Evolutionary conservation across 2,113 vertebrate species (phyloP).

Genomic region (Gasterosteus aculeatus): DNA sequence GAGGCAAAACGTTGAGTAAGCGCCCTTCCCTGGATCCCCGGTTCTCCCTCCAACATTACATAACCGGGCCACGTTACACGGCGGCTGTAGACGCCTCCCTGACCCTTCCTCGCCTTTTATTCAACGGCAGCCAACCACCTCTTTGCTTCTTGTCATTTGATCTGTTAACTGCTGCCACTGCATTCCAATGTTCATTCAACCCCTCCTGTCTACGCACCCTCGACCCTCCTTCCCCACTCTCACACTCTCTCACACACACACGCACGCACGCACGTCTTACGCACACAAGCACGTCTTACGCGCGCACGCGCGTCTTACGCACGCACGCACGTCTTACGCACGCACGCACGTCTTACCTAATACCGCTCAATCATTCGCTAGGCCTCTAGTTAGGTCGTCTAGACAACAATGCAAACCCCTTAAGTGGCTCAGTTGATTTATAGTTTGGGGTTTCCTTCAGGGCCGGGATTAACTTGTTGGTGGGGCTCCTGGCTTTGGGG

Average conservation of each 20-base stretch:
- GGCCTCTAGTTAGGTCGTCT: constrained; percentile 40
- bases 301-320: no score
- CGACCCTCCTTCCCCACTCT: neutral
- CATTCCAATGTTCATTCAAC: constrained; percentile 79
- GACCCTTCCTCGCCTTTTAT: constrained; percentile 51
- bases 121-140: constrained; percentile 60
- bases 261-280: constrained; percentile 35
- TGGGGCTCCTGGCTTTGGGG: no score
- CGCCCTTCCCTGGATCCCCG: constrained; percentile 12
- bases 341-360: constrained; percentile 37
- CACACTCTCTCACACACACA: neutral
- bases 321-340: constrained; percentile 33
- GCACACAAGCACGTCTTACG: constrained; percentile 35
- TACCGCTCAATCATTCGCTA: constrained; percentile 23
- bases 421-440: constrained; percentile 27
- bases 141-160: constrained; percentile 67
- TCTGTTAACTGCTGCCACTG: constrained; percentile 71
- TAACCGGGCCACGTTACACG: constrained; percentile 57
- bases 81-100: constrained; percentile 59
- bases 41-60: constrained; percentile 42
- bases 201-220: constrained; percentile 49
- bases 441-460: constrained; percentile 5
- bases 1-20: neutral
- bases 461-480: neutral
- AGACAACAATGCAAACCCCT: constrained; percentile 6